A percentile compares a stretch with the other conserved stretches of the same genome.
Conservation (phyloP, 2,888 invertebrate genomes). For the Drosophila buzzatii region DNA sequence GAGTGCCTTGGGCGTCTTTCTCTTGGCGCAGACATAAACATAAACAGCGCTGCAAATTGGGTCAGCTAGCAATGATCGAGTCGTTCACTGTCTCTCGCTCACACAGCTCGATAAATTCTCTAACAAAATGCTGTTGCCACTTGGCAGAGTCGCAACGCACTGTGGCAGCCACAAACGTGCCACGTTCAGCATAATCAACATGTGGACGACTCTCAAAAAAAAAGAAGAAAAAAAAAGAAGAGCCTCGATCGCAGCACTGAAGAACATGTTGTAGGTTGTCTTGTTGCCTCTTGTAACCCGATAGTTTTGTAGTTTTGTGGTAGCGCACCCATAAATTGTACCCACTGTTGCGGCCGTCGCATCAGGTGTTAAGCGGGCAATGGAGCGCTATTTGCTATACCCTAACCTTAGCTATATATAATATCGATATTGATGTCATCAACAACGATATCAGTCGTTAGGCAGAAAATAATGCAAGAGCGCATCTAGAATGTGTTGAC, state of each 20-base stretch:
- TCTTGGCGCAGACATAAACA: conserved; percentile 38
- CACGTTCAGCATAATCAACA: conserved; percentile 68
- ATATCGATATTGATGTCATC: neutral
- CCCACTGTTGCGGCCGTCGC: conserved; percentile 56
- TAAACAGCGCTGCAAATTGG: conserved; percentile 69
- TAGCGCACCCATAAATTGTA: conserved; percentile 81
- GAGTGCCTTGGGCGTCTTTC: conserved; percentile 40
- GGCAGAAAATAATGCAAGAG: neutral
- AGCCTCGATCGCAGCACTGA: conserved; percentile 19
- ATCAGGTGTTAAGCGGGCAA: conserved; percentile 77
- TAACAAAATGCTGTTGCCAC: conserved; percentile 71
- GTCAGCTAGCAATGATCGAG: conserved; percentile 54
- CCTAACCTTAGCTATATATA: conserved; percentile 37
- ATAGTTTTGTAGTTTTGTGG: conserved; percentile 82
- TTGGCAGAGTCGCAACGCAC: conserved; percentile 43
- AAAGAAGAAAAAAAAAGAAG: conserved; percentile 36
- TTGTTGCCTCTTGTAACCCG: conserved; percentile 79
- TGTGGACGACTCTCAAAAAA: conserved; percentile 59
- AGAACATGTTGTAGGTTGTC: conserved; percentile 80
- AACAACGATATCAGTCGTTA: neutral
- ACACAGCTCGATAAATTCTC: conserved; percentile 59
- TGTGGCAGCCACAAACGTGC: conserved; percentile 49
- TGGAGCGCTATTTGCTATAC: conserved; percentile 47
- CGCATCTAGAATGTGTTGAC: neutral
- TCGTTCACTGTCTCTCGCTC: conserved; percentile 26